Evolutionary conservation across 2,113 vertebrate species (phyloP).

Genomic region (Petaurus breviceps): DNA sequence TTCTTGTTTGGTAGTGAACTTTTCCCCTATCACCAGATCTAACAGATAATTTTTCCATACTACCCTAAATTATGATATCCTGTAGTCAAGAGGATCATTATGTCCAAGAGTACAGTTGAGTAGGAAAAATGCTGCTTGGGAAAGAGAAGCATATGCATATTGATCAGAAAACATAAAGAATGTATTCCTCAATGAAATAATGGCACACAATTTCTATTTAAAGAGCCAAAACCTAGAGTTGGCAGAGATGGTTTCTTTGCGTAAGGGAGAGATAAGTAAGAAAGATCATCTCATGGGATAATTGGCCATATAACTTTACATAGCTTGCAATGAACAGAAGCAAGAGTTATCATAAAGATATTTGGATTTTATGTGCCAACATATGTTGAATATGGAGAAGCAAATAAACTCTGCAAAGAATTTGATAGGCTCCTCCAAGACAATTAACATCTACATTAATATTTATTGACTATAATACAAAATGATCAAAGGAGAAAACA

Average conservation of each 20-base stretch:
- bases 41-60: not conserved
- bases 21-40: not conserved
- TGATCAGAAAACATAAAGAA: not conserved
- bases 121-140: not conserved
- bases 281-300: not conserved
- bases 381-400: not conserved
- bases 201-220: not conserved
- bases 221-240: not conserved
- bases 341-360: not conserved
- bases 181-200: not conserved
- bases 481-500: not conserved
- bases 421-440: not conserved
- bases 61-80: not conserved
- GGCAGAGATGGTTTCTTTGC: not conserved
- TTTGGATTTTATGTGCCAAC: not conserved
- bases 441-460: not conserved
- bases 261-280: not conserved
- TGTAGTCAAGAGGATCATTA: not conserved
- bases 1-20: not conserved
- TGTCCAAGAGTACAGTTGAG: not conserved
- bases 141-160: not conserved
- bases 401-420: not conserved
- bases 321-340: not conserved
- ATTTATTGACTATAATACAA: not conserved
- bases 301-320: not conserved